A percentile compares a stretch with the other conserved stretches of the same genome.
Evolutionary conservation across 2,797 vertebrate species (phyloP).

Genomic region (Thamnophis elegans): DNA sequence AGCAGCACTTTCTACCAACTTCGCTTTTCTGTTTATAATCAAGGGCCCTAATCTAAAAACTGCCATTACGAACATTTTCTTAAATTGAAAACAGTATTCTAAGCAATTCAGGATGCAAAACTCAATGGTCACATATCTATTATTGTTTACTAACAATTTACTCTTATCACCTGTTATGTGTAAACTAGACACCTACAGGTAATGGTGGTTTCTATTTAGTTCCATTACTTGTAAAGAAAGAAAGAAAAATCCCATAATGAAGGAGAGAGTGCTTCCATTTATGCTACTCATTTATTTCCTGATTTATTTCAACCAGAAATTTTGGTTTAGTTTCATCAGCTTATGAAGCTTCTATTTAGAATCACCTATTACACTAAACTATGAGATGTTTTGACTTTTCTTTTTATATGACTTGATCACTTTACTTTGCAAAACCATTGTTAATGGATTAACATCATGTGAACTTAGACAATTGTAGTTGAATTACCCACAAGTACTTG

Average conservation of each 20-base stretch:
- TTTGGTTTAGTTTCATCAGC: neutral
- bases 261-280: neutral
- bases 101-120: neutral
- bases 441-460: neutral
- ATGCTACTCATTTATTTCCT: neutral
- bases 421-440: neutral
- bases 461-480: neutral
- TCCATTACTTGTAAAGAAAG: neutral
- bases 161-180: neutral
- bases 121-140: neutral
- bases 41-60: neutral
- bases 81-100: neutral
- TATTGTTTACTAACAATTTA: neutral
- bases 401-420: neutral
- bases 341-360: neutral
- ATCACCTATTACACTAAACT: neutral
- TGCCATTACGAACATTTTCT: neutral
- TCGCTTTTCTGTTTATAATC: neutral
- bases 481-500: neutral
- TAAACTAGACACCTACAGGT: neutral
- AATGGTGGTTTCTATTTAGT: neutral
- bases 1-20: neutral
- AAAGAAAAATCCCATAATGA: neutral
- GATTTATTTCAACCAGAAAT: neutral
- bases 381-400: neutral